Evolutionary conservation across 2,797 vertebrate species (phyloP).

Genomic region (Protosalanx chinensis): DNA sequence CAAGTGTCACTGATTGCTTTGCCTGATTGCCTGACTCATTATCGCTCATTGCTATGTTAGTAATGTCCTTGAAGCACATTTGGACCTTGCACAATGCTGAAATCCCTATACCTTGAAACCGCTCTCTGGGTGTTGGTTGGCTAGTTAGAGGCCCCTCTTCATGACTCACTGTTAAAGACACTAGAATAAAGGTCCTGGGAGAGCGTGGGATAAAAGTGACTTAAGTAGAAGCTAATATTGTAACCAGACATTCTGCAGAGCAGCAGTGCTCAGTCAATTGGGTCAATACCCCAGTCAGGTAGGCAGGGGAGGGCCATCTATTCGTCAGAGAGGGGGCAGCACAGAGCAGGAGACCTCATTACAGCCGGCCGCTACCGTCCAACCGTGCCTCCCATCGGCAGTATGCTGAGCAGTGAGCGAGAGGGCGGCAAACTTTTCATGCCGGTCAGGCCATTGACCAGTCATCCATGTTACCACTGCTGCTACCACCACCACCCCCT

Average conservation of each 20-base stretch:
- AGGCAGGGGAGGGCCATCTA: background rate
- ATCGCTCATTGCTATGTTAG: slow-evolving; percentile 53
- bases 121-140: slow-evolving; percentile 48
- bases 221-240: slow-evolving; percentile 45
- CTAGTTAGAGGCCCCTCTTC: slow-evolving; percentile 22
- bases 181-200: slow-evolving; percentile 17
- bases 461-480: slow-evolving; percentile 1
- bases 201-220: slow-evolving; percentile 35
- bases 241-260: slow-evolving; percentile 21
- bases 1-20: slow-evolving; percentile 54
- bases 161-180: slow-evolving; percentile 25
- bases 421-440: slow-evolving; percentile 31
- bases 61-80: slow-evolving; percentile 50
- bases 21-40: slow-evolving; percentile 62
- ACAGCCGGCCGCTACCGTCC: slow-evolving; percentile 14
- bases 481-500: background rate
- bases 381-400: slow-evolving; percentile 4
- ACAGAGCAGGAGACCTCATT: slow-evolving; percentile 12
- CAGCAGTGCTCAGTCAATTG: slow-evolving; percentile 21
- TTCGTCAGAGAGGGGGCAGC: slow-evolving; percentile 24
- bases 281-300: slow-evolving; percentile 24
- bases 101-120: slow-evolving; percentile 44
- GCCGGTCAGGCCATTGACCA: slow-evolving; percentile 34
- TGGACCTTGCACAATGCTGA: slow-evolving; percentile 52
- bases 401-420: slow-evolving; percentile 30